These are phyloP conservation scores for Spongia lamella DNA, from an alignment of 37 sponge, comb jelly and placozoan genomes.

Conservation along the genomic window DNA sequence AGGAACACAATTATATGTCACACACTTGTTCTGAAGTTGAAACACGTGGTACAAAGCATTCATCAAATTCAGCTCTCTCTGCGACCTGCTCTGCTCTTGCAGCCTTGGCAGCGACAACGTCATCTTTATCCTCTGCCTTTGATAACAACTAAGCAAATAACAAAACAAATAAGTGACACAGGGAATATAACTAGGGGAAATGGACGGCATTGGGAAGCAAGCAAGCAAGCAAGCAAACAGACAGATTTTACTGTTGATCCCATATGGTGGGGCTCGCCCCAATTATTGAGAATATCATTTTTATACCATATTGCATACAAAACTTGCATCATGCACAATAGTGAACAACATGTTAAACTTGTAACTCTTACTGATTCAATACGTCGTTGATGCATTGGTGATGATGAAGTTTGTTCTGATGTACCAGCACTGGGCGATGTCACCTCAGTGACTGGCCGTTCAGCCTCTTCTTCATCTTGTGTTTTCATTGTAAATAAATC, in stretches of 20 bases:
- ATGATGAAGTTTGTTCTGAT: background rate
- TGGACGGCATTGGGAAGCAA: too few species aligned
- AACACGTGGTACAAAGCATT: slow-evolving; percentile 42
- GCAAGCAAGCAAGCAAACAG: background rate
- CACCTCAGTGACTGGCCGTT: too few species aligned
- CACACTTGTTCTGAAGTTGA: slow-evolving; percentile 1
- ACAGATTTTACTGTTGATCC: too few species aligned
- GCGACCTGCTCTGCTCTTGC: slow-evolving; percentile 88
- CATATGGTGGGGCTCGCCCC: too few species aligned
- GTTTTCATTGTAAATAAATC: slow-evolving; percentile 26
- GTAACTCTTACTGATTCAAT: slow-evolving; percentile 77
- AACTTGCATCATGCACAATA: too few species aligned
- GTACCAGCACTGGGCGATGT: background rate
- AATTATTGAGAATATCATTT: too few species aligned
- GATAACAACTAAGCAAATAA: slow-evolving; percentile 56
- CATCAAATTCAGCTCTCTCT: slow-evolving; percentile 93
- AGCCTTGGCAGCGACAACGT: slow-evolving; percentile 73
- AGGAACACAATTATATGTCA: background rate
- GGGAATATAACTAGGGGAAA: too few species aligned
- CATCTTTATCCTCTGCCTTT: slow-evolving; percentile 85
- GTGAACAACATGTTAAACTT: too few species aligned
- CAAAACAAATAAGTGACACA: background rate
- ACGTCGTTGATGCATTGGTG: slow-evolving; percentile 59
- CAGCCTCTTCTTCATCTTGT: background rate
- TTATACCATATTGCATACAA: too few species aligned